phyloP scores from a whole-genome alignment of 2,888 invertebrate species.

The Limnephilus rhombicus region DNA sequence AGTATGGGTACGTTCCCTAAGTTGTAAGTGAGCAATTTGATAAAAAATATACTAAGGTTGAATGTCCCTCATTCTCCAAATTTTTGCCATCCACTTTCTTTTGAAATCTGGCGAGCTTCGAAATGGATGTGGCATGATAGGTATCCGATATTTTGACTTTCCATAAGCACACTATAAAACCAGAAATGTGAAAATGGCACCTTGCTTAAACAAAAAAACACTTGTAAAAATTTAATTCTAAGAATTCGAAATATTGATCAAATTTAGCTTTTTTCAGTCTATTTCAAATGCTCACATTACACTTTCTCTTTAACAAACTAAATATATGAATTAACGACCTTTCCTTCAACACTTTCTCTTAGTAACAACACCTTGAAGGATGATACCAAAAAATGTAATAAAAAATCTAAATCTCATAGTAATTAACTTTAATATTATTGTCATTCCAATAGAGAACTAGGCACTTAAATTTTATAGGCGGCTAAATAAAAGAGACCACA shows the following conservation, averaged over 20 bases:
- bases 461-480: background rate
- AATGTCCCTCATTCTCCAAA: too few relatives aligned
- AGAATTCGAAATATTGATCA: too few relatives aligned
- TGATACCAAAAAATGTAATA: background rate
- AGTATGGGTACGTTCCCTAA: too few relatives aligned
- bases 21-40: too few relatives aligned
- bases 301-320: background rate
- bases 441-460: background rate
- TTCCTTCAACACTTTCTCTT: background rate
- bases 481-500: background rate
- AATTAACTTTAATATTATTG: background rate
- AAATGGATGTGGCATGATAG: too few relatives aligned
- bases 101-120: too few relatives aligned
- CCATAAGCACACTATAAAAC: background rate
- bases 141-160: background rate
- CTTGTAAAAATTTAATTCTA: too few relatives aligned
- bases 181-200: background rate
- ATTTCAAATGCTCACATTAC: background rate
- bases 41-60: too few relatives aligned
- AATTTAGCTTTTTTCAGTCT: too few relatives aligned
- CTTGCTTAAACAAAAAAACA: background rate
- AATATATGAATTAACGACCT: background rate
- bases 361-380: background rate
- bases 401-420: background rate
- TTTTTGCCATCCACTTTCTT: too few relatives aligned